A percentile compares a stretch with the other conserved stretches of the same genome.
These are phyloP conservation scores for Lacerta viridis DNA, from an alignment of 2,797 vertebrate species.

Conservation along the genomic window DNA sequence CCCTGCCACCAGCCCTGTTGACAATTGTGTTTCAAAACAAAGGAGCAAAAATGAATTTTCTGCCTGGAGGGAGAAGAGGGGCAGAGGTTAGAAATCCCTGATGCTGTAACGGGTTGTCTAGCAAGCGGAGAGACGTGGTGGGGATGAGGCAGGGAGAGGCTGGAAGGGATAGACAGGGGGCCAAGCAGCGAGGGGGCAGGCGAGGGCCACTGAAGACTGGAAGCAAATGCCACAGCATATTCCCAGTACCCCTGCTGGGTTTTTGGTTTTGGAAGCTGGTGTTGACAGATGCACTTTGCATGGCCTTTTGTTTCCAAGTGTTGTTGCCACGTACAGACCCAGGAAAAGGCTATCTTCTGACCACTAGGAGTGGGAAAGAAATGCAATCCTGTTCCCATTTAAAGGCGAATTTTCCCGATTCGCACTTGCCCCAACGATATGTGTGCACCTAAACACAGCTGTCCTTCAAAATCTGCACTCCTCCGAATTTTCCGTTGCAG, in stretches of 20 bases:
- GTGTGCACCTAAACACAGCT: too few relatives aligned
- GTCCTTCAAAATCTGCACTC: too few relatives aligned
- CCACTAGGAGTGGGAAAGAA: too few relatives aligned
- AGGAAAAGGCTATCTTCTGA: too few relatives aligned
- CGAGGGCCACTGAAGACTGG: rapidly evolving
- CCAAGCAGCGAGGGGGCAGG: neutral
- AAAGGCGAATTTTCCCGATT: too few relatives aligned
- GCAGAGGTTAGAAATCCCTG: neutral
- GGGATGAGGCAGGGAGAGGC: neutral
- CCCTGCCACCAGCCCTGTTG: neutral
- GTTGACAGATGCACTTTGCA: neutral
- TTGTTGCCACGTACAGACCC: neutral
- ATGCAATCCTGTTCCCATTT: too few relatives aligned
- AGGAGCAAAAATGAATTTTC: neutral
- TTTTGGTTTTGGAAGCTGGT: too few relatives aligned
- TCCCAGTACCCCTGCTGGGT: neutral
- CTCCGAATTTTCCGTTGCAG: too few relatives aligned
- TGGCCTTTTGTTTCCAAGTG: neutral
- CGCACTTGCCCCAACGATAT: too few relatives aligned
- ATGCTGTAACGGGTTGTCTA: neutral
- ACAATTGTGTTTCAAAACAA: neutral
- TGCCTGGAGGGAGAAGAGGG: neutral
- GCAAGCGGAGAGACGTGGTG: neutral
- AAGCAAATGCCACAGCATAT: neutral
- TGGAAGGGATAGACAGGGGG: neutral